A percentile compares a stretch with the other conserved stretches of the same genome.
phyloP scores from a whole-genome alignment of 1,140 invertebrate genomes.

The Drosophila kikkawai region DNA sequence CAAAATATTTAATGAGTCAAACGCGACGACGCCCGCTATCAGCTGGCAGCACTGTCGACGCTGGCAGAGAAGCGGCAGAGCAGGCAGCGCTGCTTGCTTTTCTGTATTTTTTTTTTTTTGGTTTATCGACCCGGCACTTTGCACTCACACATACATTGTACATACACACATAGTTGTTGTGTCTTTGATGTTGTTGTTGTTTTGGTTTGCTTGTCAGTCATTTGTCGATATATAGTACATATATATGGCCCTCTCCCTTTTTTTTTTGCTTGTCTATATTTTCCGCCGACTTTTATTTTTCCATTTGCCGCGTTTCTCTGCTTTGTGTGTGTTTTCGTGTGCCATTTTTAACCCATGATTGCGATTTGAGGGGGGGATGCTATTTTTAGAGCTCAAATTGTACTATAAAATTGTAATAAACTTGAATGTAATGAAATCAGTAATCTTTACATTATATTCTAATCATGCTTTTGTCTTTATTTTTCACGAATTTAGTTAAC shows the following conservation, averaged over 20 bases:
- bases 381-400: not conserved
- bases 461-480: not conserved
- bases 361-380: not conserved
- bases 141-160: conserved; percentile 16
- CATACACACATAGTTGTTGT: conserved; percentile 11
- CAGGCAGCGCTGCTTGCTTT: conserved; percentile 32
- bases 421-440: not conserved
- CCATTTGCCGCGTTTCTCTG: not conserved
- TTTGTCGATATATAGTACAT: not conserved
- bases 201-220: conserved; percentile 21
- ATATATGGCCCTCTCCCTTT: not conserved
- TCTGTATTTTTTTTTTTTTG: conserved; percentile 40
- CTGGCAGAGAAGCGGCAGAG: conserved; percentile 3
- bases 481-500: not conserved
- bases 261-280: conserved; percentile 2
- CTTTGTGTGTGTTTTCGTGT: conserved; percentile 16
- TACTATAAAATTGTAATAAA: not conserved
- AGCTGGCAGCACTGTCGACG: conserved; percentile 50
- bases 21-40: conserved; percentile 67
- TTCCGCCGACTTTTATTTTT: conserved; percentile 4
- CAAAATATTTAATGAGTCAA: conserved; percentile 84
- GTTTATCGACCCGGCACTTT: conserved; percentile 68
- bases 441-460: not conserved
- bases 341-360: conserved; percentile 25
- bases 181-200: conserved; percentile 21